These are phyloP conservation scores for Tapirus terrestris DNA, from an alignment of 2,113 vertebrate genomes.

Conservation along the genomic window DNA sequence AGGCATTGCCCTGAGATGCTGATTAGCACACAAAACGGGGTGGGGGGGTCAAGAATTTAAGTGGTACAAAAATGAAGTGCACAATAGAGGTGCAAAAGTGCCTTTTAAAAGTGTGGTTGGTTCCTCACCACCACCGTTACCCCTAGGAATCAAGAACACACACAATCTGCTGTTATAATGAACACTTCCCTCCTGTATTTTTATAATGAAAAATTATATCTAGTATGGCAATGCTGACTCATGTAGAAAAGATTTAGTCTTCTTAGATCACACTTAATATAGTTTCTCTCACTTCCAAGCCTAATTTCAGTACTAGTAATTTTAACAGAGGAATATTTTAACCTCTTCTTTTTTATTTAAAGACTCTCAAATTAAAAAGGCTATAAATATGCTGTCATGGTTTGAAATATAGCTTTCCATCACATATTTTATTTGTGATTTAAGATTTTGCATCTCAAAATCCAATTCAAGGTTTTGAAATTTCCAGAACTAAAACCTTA, in stretches of 20 bases:
- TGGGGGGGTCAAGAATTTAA: slow-evolving; percentile 72
- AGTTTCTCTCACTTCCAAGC: slow-evolving; percentile 68
- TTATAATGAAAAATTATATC: slow-evolving; percentile 77
- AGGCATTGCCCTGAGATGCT: slow-evolving; percentile 88
- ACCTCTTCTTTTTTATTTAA: slow-evolving; percentile 61
- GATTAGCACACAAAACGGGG: slow-evolving; percentile 80
- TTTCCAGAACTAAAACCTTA: slow-evolving; percentile 82
- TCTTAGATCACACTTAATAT: slow-evolving; percentile 71
- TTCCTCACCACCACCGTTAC: slow-evolving; percentile 34
- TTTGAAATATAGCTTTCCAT: slow-evolving; percentile 84
- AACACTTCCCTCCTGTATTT: slow-evolving; percentile 52
- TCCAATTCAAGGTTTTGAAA: slow-evolving; percentile 79
- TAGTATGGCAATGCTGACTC: slow-evolving; percentile 82
- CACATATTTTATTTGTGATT: slow-evolving; percentile 75
- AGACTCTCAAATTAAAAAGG: slow-evolving; percentile 52
- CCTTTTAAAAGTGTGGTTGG: slow-evolving; percentile 81
- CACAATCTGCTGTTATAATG: neutral
- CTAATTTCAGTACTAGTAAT: slow-evolving; percentile 68
- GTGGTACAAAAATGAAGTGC: slow-evolving; percentile 86
- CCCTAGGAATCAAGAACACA: slow-evolving; percentile 10
- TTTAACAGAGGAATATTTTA: slow-evolving; percentile 71
- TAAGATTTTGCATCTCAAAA: slow-evolving; percentile 79
- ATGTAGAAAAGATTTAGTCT: slow-evolving; percentile 78
- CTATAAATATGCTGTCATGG: slow-evolving; percentile 63
- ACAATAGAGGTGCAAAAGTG: slow-evolving; percentile 83